Conservation (phyloP, 1,140 invertebrate species). For the Sycophila sp. region DNA sequence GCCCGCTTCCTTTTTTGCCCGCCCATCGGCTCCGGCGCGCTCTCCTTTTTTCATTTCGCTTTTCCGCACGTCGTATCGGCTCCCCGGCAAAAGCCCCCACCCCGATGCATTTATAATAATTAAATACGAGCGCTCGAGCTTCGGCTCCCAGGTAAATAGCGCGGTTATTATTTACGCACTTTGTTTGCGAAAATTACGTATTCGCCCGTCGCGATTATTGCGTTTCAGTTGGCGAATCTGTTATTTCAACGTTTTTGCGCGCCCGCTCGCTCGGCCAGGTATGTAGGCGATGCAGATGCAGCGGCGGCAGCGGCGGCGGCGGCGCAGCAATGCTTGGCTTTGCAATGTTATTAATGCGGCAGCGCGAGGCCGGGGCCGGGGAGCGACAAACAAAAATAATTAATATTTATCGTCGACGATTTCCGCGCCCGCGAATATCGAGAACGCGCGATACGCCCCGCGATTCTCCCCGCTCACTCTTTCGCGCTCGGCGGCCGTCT, state of each 20-base stretch:
- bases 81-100: background rate
- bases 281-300: slow-evolving; percentile 44
- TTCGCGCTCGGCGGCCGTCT: background rate
- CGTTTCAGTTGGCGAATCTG: slow-evolving; percentile 61
- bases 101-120: slow-evolving; percentile 51
- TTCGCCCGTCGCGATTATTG: slow-evolving; percentile 64
- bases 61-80: slow-evolving; percentile 25
- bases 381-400: slow-evolving; percentile 67
- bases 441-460: slow-evolving; percentile 55
- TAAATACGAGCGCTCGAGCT: slow-evolving; percentile 48
- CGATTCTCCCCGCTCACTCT: slow-evolving; percentile 34
- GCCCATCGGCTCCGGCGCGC: background rate
- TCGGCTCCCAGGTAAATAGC: slow-evolving; percentile 52
- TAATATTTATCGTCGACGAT: slow-evolving; percentile 68
- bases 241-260: slow-evolving; percentile 65
- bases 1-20: slow-evolving; percentile 3
- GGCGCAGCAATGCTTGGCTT: slow-evolving; percentile 46
- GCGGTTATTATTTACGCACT: slow-evolving; percentile 66
- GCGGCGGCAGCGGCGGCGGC: slow-evolving; percentile 24
- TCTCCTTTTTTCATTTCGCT: background rate
- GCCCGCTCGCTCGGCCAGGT: slow-evolving; percentile 33
- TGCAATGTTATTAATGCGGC: slow-evolving; percentile 66
- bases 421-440: slow-evolving; percentile 60
- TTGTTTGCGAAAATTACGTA: slow-evolving; percentile 67
- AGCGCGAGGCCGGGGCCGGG: slow-evolving; percentile 49